Base-by-base conservation (phyloP, 2,888 invertebrate species). In the Agrochola macilenta region DNA sequence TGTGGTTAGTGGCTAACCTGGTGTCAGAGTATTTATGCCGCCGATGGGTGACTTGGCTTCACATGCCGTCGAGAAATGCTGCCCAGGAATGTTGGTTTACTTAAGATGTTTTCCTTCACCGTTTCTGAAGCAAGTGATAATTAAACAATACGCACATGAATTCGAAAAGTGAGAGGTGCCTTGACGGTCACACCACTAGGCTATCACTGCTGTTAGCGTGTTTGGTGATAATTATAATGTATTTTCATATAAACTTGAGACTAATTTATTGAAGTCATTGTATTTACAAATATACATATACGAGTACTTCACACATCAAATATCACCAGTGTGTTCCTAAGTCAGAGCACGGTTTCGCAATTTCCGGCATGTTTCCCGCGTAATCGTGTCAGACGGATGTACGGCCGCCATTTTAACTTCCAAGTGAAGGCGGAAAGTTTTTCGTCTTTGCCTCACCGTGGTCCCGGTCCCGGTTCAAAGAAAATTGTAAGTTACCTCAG, bases 331-430 rank as follows among this genome's bases (percentile, higher is more conserved):
- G 81, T 69, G 78, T 74, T 81, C 65, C 71, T 76, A 74, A 73
- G 57, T 75, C 73, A 23, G 76, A 79, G 77, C 71, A 82, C 69
- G 84, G 87, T 65, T 82, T 78, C 79, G 83, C 88, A 91, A 91
- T 91, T 90, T 91, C 91, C 91, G 86, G 84, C 64, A 74, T 79
- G 82, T 85, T 90, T 88, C 88, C 85, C 85, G 81, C 76, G 86
- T 83, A 86, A 87, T 88, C 87, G 78, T 74, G 75, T 80, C 83
- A 73, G 58, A 68, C 82, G 87, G 89, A 87, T 83, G 87, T 86
- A 72, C 79, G 52, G 69, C 81, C 81, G 84, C 87, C 86, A 87
- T 88, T 87, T 87, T 84, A 73, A 79, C 63, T 81, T 69, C 72
- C 43, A 57, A 82, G 72, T 61, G 65, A 35, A 60, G 52, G 61